Percentiles rank a stretch among this genome's conserved stretches.
phyloP scores from a whole-genome alignment of 2,888 invertebrate genomes.

The Prosopocoilus inquinatus region DNA sequence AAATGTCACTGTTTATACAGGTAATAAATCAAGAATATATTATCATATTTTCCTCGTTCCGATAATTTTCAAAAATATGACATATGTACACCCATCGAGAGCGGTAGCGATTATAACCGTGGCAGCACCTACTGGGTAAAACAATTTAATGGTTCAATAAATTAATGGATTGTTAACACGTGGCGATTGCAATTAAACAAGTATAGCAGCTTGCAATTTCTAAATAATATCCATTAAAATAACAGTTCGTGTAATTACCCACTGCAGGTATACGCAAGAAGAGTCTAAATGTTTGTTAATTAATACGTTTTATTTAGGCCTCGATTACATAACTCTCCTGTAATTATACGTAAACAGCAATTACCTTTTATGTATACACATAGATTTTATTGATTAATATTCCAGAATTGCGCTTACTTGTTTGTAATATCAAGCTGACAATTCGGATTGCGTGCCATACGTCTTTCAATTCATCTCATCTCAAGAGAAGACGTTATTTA shows the following conservation, averaged over 20 bases:
- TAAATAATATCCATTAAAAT: conserved; percentile 28
- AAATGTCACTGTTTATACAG: no score
- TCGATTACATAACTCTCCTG: conserved; percentile 7
- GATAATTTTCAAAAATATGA: conserved; percentile 16
- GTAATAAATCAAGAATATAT: neutral
- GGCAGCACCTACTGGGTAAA: neutral
- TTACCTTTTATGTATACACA: conserved; percentile 13
- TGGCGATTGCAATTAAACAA: conserved; percentile 14
- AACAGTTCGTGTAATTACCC: conserved; percentile 25
- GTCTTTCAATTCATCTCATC: no score
- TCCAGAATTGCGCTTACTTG: neutral
- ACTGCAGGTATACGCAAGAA: conserved; percentile 17
- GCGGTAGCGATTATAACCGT: neutral
- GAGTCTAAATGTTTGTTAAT: conserved; percentile 26
- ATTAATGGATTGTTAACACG: conserved; percentile 19
- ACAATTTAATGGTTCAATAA: conserved; percentile 19
- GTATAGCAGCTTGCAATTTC: conserved; percentile 21
- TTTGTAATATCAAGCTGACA: neutral
- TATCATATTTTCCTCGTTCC: conserved; percentile 16
- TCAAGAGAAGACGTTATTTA: no score
- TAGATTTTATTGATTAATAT: neutral
- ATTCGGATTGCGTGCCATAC: neutral
- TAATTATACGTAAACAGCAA: conserved; percentile 19
- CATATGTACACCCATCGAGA: conserved; percentile 6
- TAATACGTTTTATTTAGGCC: conserved; percentile 25